phyloP scores from a whole-genome alignment of 2,113 vertebrate genomes.

The Tonatia bakeri region DNA sequence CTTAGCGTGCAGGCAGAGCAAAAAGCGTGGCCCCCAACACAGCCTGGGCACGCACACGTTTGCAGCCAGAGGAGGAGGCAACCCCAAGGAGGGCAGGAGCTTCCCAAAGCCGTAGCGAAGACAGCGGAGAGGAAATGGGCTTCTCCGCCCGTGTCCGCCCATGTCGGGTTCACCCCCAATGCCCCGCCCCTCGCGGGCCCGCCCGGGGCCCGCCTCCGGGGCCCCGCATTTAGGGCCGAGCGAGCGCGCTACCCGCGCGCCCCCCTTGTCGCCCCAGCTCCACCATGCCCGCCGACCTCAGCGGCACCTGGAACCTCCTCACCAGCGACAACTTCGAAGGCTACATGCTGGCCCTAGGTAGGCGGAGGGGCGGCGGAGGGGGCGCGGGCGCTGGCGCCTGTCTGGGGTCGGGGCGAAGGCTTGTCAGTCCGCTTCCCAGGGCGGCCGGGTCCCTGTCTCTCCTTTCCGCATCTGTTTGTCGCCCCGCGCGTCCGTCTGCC shows the following conservation, averaged over 20 bases:
- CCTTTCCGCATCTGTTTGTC: rapidly evolving
- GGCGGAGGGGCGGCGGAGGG: not conserved
- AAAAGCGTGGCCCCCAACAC: not conserved
- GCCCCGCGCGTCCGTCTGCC: not conserved
- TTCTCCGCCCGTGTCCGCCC: no score
- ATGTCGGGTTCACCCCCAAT: rapidly evolving
- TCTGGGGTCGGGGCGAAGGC: not conserved
- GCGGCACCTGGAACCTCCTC: slow-evolving; percentile 88
- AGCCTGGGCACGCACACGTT: rapidly evolving
- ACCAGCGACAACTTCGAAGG: slow-evolving; percentile 88
- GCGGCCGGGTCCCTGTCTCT: not conserved
- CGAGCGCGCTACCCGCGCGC: not conserved
- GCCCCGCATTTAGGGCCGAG: not conserved
- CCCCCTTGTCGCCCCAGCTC: not conserved
- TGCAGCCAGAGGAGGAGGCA: not conserved
- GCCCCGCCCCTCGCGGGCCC: not conserved
- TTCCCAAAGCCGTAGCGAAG: not conserved
- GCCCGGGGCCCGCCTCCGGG: rapidly evolving
- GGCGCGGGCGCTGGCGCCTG: not conserved
- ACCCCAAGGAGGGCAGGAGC: rapidly evolving
- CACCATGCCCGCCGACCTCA: slow-evolving; percentile 85
- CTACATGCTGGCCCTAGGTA: slow-evolving; percentile 90
- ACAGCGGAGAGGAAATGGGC: not conserved
- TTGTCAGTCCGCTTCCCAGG: not conserved
- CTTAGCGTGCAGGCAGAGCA: not conserved